Percentiles rank a stretch among this genome's conserved stretches.
phyloP scores from a whole-genome alignment of 2,888 invertebrate genomes.

The Neoscelio sp. region DNA sequence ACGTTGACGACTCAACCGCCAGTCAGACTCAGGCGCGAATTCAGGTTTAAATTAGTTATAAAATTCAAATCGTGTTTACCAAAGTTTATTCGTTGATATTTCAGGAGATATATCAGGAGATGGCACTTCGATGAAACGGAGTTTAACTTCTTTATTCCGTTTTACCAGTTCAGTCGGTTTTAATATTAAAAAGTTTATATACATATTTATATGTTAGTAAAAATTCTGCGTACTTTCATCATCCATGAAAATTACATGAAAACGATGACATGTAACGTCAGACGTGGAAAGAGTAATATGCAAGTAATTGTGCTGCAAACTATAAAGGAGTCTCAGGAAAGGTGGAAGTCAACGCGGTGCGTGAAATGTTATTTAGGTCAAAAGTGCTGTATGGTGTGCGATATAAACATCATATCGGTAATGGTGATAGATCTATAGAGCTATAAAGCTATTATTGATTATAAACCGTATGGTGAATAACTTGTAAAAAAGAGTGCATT shows the following conservation, averaged over 20 bases:
- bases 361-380: constrained; percentile 1
- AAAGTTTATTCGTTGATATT: too few species aligned
- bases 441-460: neutral
- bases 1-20: too few species aligned
- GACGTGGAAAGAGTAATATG: constrained; percentile 2
- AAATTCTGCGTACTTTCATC: constrained; percentile 6
- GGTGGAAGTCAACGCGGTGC: neutral
- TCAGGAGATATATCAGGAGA: too few species aligned
- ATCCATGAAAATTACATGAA: too few species aligned
- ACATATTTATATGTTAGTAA: constrained; percentile 3
- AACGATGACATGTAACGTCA: too few species aligned
- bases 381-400: too few species aligned
- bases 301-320: constrained; percentile 4
- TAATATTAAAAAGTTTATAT: too few species aligned
- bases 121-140: constrained; percentile 3
- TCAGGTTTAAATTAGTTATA: too few species aligned
- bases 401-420: constrained; percentile 2
- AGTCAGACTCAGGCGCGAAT: too few species aligned
- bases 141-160: too few species aligned
- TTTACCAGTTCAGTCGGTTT: too few species aligned
- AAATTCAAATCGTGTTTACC: too few species aligned
- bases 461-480: constrained; percentile 3
- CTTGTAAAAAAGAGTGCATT: neutral
- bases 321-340: neutral
- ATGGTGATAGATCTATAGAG: neutral